Evolutionary conservation across 2,888 invertebrate species (phyloP).

Genomic region (Hyles lineata): DNA sequence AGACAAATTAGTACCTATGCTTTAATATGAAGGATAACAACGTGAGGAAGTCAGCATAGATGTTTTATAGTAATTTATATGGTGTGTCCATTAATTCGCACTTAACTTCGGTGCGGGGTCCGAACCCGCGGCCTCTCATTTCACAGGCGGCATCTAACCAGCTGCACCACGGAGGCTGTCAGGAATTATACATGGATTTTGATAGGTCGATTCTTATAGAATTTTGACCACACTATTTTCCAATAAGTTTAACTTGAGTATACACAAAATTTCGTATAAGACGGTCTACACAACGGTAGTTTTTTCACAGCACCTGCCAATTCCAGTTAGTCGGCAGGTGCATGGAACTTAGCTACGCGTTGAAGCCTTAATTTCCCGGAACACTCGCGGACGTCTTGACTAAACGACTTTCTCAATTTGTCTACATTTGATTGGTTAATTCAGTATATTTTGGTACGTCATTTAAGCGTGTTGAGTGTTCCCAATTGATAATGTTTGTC

Average conservation of each 20-base stretch:
- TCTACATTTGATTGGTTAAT: neutral
- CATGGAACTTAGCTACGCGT: neutral
- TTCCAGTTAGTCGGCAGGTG: conserved; percentile 27
- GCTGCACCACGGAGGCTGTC: too few species aligned
- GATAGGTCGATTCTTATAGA: too few species aligned
- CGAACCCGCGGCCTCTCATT: too few species aligned
- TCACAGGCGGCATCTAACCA: too few species aligned
- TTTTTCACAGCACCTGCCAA: conserved; percentile 19
- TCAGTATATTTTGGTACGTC: too few species aligned
- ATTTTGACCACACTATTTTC: neutral
- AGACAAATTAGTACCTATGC: too few species aligned
- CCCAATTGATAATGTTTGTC: neutral
- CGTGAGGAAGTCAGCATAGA: too few species aligned
- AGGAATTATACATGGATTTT: neutral
- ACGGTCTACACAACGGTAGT: neutral
- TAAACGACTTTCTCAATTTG: conserved; percentile 5
- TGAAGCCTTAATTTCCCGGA: conserved; percentile 12
- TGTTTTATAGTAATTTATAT: too few species aligned
- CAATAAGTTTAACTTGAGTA: neutral
- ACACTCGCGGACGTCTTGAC: neutral
- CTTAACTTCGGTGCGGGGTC: neutral
- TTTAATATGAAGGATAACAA: too few species aligned
- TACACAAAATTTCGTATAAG: neutral
- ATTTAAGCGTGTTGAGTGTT: too few species aligned
- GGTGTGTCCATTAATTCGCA: too few species aligned